Base-by-base conservation (phyloP, 2,113 vertebrate species). In the Argyrosomus japonicus region DNA sequence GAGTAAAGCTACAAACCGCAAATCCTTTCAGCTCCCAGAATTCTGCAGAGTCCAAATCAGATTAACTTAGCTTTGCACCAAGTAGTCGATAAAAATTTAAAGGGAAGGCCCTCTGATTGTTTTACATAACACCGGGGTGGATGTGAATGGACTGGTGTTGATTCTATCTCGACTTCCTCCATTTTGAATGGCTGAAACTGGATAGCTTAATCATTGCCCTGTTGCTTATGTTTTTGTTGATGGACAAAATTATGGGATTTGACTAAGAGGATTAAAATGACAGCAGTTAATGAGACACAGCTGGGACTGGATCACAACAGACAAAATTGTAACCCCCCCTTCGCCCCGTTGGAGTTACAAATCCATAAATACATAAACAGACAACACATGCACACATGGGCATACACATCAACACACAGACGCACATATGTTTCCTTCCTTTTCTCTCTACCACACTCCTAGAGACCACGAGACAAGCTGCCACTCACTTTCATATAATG, bases 211-310 rank as follows among this genome's bases (percentile, higher is more conserved):
- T 87, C 77, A 23, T 67, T 77, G 84, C 82, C 90, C 86, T 88
- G 86, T 92, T 93, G 91, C 88, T 84, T 86, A 45, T 91, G 84
- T 91, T 93, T 90, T 89, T 93, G 91, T 94, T 93, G 93, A 94
- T 89, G 91, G 91, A 91, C 85, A 65, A 92, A 93, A 92, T 94
- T 91, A 94, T 89, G 91, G 93, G 91, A 94, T 94, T 94, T 92
- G 87, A 92, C 89, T 93, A 94, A 94, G 94, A 93, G 93, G 94
- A 94, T 94, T 93, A 93, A 89, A 93, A 91, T 93, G 94, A 93
- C 93, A 90, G 90, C 88, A 69, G 90, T 89, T 94, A 94, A 94
- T 94, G 93, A 94, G 93, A 86, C 92, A 86, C 92, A 94, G 91
- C 94, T 93, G 93, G 93, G 89, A 90, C 89, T 84, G 85, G 85